Evolutionary conservation across 2,113 vertebrate genomes (phyloP), one percentile per base, ranked within the genome.

Genomic region (Spheniscus mendiculus): DNA sequence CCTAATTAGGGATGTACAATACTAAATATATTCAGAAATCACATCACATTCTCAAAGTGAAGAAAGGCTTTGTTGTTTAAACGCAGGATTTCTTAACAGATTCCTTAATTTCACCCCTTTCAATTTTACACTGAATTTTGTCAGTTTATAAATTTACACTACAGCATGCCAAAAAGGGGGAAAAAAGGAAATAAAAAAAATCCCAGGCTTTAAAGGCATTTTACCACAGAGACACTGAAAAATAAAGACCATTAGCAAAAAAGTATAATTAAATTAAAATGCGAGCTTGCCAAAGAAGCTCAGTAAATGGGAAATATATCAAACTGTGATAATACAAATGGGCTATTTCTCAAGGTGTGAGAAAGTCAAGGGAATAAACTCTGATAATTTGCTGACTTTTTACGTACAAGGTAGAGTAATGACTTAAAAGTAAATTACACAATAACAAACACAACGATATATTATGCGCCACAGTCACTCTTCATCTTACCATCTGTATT

Each of bases 231-330:
- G 98, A 98, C 98, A 98, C 98, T 98, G 98, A 98, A 98, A 98
- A 98, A 98, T 98, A 98, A 98, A 99, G 98, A 98, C 97, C 98
- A 98, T 98, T 99, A 99, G 97, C 98, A 98, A 98, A 98, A 98
- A 99, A 98, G 98, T 97, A 98, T 98, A 99, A 98, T 98, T 98
- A 98, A 99, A 98, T 99, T 98, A 99, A 98, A 98, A 98, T 97
- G 98, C 98, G 98, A 98, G 78, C 97, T 98, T 98, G 93, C 98
- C 96, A 98, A 97, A 98, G 98, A 93, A 97, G 96, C 94, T 96
- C 97, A 67, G 97, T 93, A 98, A 98, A 98, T 97, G 98, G 98
- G 98, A 98, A 98, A 98, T 98, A 98, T 97, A 98, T 99, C 98
- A 99, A 98, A 98, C 96, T 49, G 96, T 96, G 98, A 98, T 98